Evolutionary conservation across 2,888 invertebrate species (phyloP), one percentile per base, ranked within the genome.

Genomic region (Ligdia adustata): DNA sequence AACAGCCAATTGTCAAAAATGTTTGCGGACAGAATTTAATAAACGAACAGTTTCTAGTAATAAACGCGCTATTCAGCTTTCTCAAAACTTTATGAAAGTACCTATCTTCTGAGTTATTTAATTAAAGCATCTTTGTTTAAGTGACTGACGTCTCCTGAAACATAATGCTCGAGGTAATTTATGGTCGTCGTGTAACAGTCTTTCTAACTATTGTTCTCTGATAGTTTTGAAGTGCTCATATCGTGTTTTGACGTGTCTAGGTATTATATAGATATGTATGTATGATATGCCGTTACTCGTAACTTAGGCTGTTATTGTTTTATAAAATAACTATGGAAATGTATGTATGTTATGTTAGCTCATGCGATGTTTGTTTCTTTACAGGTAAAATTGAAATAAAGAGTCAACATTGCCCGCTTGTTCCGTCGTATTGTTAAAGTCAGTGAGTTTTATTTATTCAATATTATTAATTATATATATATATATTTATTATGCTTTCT

Each of bases 131-230:
- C 28, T 39, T 28, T 14, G 9, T 12, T 1, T 22, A 13, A 9
- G 3, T 9, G 11, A 11, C 3, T 11, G 28, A 33, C 24, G 6
- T 12, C 42, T 49, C 48, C 28, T 28, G 4, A 38, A 9, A 15
- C 20, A 38, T 3, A 60, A 64, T 68, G 62, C 64, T 66, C 60
- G 56, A 48, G 60, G 62, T 71, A 71, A 73, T 73, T 72, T 69
- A 73, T 71, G 64, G 62, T 58, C 41, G 32, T 48, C 54, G 57
- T 55, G 60, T 62, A 57, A 55, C 41, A 52, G 49, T 55, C 51
- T 49, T 49, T 49, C 48, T 14, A 52, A 58, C 52, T 54, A 57
- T 61, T 59, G 57, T 56, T 55, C 46, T 53, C 35, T 51, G 48
- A 55, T 60, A 60, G 55, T 51, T 52, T 47, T 42, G 41, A 51